Evolutionary conservation across 1,140 invertebrate species (phyloP).

Genomic region (Pollicipes pollicipes): DNA sequence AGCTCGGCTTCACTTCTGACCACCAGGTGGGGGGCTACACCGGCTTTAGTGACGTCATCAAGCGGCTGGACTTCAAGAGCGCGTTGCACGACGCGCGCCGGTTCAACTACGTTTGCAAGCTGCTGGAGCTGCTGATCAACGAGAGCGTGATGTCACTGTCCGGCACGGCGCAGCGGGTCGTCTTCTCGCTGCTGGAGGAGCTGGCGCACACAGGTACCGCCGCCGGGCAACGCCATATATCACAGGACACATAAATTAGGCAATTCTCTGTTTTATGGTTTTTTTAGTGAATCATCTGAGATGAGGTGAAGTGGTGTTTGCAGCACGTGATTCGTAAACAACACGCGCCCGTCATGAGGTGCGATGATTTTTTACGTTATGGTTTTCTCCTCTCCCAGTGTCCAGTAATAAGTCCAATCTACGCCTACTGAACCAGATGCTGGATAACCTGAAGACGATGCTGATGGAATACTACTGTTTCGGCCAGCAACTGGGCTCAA

Average conservation of each 20-base stretch:
- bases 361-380: too few species aligned
- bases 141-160: slow-evolving; percentile 66
- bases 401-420: slow-evolving; percentile 73
- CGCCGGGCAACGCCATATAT: slow-evolving; percentile 8
- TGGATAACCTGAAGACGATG: slow-evolving; percentile 47
- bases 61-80: slow-evolving; percentile 78
- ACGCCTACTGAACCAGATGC: slow-evolving; percentile 53
- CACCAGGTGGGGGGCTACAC: slow-evolving; percentile 73
- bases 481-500: slow-evolving; percentile 70
- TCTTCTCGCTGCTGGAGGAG: slow-evolving; percentile 85
- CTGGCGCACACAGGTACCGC: slow-evolving; percentile 66
- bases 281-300: too few species aligned
- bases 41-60: slow-evolving; percentile 82
- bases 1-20: too few species aligned
- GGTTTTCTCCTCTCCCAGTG: too few species aligned
- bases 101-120: slow-evolving; percentile 90
- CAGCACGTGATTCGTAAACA: too few species aligned
- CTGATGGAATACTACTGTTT: slow-evolving; percentile 53
- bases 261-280: too few species aligned
- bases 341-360: too few species aligned
- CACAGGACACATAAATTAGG: not conserved
- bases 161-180: slow-evolving; percentile 78
- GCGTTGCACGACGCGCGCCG: slow-evolving; percentile 81
- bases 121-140: slow-evolving; percentile 71
- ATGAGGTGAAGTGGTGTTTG: too few species aligned